phyloP scores from a whole-genome alignment of 2,888 invertebrate species.

The Scaptomyza parva region DNA sequence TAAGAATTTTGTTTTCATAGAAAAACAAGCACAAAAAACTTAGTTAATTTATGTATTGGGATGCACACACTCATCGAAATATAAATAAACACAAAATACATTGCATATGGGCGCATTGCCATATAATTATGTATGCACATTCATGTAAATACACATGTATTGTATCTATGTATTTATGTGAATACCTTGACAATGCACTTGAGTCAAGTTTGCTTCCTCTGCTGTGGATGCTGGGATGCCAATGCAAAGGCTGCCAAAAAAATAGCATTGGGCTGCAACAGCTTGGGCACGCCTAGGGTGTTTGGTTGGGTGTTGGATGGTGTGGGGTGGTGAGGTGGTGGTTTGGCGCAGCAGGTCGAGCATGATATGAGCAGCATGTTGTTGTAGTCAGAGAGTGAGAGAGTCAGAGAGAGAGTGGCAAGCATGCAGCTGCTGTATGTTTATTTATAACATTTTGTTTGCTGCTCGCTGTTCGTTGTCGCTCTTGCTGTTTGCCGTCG shows the following conservation, averaged over 20 bases:
- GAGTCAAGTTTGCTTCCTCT: constrained; percentile 77
- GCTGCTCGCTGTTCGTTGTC: constrained; percentile 56
- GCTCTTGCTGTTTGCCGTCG: constrained; percentile 41
- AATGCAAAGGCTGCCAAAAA: constrained; percentile 63
- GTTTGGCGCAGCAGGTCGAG: constrained; percentile 26
- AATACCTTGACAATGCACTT: constrained; percentile 77
- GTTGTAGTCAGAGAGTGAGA: neutral
- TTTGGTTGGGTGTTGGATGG: neutral
- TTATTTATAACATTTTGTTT: constrained; percentile 72
- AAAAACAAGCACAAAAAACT: constrained; percentile 17
- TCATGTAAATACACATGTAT: constrained; percentile 26
- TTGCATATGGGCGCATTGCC: constrained; percentile 54
- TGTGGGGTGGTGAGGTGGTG: no score
- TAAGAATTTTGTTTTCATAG: constrained; percentile 37
- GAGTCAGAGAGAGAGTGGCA: constrained; percentile 5
- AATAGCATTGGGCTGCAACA: constrained; percentile 46
- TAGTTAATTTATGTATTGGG: constrained; percentile 59
- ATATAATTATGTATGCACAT: constrained; percentile 50
- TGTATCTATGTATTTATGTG: constrained; percentile 30
- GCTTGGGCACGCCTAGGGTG: neutral
- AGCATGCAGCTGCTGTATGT: constrained; percentile 56
- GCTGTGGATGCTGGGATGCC: constrained; percentile 54
- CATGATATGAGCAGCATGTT: constrained; percentile 35
- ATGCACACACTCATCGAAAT: constrained; percentile 41
- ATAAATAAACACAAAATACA: constrained; percentile 35